phyloP scores from a whole-genome alignment of 2,797 vertebrate species.

The Scleropages formosus region DNA sequence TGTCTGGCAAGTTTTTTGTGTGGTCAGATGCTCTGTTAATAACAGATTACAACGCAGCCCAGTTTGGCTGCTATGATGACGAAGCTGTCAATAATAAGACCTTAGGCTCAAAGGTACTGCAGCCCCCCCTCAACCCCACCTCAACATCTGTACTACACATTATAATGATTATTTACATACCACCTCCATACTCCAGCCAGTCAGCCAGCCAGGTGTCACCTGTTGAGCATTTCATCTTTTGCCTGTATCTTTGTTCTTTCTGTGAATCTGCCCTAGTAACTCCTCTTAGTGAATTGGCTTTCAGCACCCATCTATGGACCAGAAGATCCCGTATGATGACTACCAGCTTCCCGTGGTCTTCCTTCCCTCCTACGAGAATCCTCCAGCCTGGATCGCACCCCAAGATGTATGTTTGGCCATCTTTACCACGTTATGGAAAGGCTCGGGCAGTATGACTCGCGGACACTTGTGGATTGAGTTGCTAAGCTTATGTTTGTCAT shows the following conservation, averaged over 20 bases:
- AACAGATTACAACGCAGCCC: too few species aligned
- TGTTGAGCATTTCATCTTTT: background rate
- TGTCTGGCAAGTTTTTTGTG: background rate
- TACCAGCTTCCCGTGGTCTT: slow-evolving; percentile 90
- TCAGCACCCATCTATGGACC: slow-evolving; percentile 68
- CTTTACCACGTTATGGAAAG: too few species aligned
- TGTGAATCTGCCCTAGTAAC: background rate
- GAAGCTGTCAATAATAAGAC: too few species aligned
- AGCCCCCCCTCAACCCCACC: too few species aligned
- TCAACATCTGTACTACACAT: too few species aligned
- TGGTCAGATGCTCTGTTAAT: background rate
- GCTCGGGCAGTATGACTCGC: too few species aligned
- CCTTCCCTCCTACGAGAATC: slow-evolving; percentile 88
- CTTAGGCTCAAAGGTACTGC: too few species aligned
- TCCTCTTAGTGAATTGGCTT: background rate
- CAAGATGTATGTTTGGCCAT: slow-evolving; percentile 74
- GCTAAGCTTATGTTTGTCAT: too few species aligned
- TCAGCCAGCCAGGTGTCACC: background rate
- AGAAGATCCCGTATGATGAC: slow-evolving; percentile 84
- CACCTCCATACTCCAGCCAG: too few species aligned
- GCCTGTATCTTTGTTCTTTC: background rate
- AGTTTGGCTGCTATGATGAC: too few species aligned
- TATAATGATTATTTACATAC: too few species aligned
- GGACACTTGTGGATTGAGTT: too few species aligned
- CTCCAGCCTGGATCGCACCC: slow-evolving; percentile 89